These are phyloP conservation scores for Cepaea nemoralis DNA, from an alignment of 1,140 invertebrate genomes.

Conservation along the genomic window DNA sequence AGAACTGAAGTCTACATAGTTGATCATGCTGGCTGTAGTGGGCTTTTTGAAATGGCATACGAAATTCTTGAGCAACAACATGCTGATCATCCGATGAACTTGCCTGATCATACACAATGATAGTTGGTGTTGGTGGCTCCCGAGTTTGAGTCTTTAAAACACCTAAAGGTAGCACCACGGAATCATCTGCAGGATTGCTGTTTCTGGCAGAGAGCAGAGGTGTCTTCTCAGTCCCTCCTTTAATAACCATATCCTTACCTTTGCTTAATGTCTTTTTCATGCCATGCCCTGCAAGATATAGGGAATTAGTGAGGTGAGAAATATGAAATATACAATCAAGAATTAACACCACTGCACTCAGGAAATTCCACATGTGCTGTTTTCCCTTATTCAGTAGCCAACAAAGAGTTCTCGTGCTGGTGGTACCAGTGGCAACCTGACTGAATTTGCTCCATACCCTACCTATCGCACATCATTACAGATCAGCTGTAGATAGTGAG, in stretches of 20 bases:
- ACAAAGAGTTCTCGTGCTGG: background rate
- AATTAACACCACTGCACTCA: background rate
- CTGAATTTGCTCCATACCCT: background rate
- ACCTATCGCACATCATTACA: no score
- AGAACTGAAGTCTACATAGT: conserved; percentile 48
- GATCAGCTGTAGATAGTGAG: background rate
- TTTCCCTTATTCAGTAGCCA: no score
- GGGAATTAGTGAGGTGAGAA: background rate
- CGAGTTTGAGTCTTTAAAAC: background rate
- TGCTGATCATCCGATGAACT: background rate
- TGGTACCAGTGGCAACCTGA: no score
- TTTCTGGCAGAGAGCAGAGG: conserved; percentile 48
- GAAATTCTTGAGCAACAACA: background rate
- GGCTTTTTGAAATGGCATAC: background rate
- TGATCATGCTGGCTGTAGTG: conserved; percentile 50
- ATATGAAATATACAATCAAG: background rate
- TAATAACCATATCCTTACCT: conserved; percentile 39
- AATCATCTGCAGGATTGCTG: background rate
- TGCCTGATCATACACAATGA: background rate
- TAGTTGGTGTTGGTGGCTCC: background rate
- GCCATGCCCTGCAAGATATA: conserved; percentile 45
- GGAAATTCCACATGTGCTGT: background rate
- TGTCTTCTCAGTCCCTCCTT: conserved; percentile 44
- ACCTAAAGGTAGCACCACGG: background rate
- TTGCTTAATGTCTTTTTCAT: conserved; percentile 46